phyloP scores from a whole-genome alignment of 2,888 invertebrate species.

The Mystacides longicornis region DNA sequence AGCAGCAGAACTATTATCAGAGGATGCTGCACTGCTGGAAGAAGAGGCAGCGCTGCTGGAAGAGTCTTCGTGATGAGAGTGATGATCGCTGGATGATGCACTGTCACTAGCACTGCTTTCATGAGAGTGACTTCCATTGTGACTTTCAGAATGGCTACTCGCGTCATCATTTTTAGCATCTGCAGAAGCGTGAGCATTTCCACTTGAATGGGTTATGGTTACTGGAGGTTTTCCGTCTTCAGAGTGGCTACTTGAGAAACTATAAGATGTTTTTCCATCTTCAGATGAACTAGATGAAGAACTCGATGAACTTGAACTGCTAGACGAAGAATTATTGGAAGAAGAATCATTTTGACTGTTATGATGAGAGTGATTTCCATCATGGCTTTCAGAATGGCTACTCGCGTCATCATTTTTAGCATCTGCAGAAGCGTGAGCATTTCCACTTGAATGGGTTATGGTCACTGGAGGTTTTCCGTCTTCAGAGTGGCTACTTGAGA shows the following conservation, averaged over 20 bases:
- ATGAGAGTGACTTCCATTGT: background rate
- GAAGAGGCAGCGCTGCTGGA: too few relatives aligned
- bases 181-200: slow-evolving; percentile 7
- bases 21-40: too few relatives aligned
- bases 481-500: slow-evolving; percentile 1
- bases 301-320: background rate
- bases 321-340: too few relatives aligned
- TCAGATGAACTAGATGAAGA: background rate
- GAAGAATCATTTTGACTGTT: background rate
- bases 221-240: slow-evolving; percentile 13
- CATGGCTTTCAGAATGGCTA: slow-evolving; percentile 3
- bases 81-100: too few relatives aligned
- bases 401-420: background rate
- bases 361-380: background rate
- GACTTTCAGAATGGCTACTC: slow-evolving; percentile 4
- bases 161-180: background rate
- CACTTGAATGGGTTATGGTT: slow-evolving; percentile 11
- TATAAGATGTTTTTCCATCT: background rate
- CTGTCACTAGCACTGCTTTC: too few relatives aligned
- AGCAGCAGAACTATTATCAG: too few relatives aligned
- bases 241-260: slow-evolving; percentile 11
- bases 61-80: too few relatives aligned
- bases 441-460: background rate
- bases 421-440: slow-evolving; percentile 2
- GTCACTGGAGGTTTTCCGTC: slow-evolving; percentile 2